phyloP scores from a whole-genome alignment of 1,140 invertebrate genomes.

The Elymnias hypermnestra region DNA sequence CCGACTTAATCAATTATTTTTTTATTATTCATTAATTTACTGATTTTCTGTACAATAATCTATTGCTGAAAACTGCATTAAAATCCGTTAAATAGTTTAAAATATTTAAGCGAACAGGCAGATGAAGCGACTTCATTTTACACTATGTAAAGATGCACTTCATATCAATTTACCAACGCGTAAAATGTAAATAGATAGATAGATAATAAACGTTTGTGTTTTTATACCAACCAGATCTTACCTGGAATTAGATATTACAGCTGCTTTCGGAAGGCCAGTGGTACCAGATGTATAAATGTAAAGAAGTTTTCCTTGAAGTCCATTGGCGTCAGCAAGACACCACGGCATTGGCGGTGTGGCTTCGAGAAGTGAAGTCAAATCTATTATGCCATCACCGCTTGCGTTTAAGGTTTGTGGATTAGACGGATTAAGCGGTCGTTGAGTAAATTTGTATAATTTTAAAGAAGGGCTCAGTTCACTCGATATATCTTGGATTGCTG shows the following conservation, averaged over 20 bases:
- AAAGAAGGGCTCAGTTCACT: constrained; percentile 51
- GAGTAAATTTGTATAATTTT: constrained; percentile 60
- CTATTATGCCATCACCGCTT: constrained; percentile 38
- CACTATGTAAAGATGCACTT: no score
- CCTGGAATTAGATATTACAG: constrained; percentile 87
- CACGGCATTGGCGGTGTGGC: constrained; percentile 42
- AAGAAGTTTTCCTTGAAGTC: constrained; percentile 78
- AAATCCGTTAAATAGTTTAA: no score
- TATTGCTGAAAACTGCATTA: no score
- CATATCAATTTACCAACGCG: no score
- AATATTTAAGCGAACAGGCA: no score
- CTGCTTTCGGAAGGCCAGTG: constrained; percentile 92
- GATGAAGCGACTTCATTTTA: no score
- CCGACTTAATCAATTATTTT: no score
- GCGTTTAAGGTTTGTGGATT: constrained; percentile 11
- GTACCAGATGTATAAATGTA: constrained; percentile 95
- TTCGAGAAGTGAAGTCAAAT: constrained; percentile 54
- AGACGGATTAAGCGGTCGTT: constrained; percentile 33
- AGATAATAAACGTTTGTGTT: no score
- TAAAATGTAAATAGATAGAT: no score
- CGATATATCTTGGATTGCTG: constrained; percentile 65
- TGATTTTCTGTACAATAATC: no score
- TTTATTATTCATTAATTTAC: no score
- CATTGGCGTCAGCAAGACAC: constrained; percentile 52
- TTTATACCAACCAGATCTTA: no score